These are phyloP conservation scores for Burhinus bistriatus DNA, from an alignment of 2,113 vertebrate genomes.

Conservation along the genomic window DNA sequence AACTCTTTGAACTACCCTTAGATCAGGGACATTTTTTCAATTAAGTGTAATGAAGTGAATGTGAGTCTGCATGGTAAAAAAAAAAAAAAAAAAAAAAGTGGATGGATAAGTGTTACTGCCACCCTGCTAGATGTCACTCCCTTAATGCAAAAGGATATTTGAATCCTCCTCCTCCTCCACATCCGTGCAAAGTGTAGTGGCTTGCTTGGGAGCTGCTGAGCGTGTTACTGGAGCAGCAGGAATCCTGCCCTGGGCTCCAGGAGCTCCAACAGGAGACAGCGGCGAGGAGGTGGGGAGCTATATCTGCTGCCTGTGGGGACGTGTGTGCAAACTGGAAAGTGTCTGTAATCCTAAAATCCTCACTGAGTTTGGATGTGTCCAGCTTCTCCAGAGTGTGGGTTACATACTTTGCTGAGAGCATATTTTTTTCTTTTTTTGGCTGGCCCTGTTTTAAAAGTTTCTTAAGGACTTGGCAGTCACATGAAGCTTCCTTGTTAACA, in stretches of 20 bases:
- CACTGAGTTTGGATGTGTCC: background rate
- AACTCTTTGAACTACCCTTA: background rate
- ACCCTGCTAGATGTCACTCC: background rate
- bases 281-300: background rate
- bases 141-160: background rate
- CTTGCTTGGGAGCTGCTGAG: background rate
- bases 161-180: background rate
- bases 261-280: fast-evolving
- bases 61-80: background rate
- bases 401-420: background rate
- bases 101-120: background rate
- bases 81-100: background rate
- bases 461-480: background rate
- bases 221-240: background rate
- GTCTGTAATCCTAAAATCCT: background rate
- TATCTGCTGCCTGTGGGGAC: background rate
- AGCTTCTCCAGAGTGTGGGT: background rate
- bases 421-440: background rate
- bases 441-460: background rate
- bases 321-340: fast-evolving
- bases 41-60: background rate
- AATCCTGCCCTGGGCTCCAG: background rate
- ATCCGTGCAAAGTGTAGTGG: background rate
- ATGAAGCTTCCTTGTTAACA: background rate
- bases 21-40: too few relatives aligned